Conservation (phyloP, 2,888 invertebrate species). For the Nudaria mundana region DNA sequence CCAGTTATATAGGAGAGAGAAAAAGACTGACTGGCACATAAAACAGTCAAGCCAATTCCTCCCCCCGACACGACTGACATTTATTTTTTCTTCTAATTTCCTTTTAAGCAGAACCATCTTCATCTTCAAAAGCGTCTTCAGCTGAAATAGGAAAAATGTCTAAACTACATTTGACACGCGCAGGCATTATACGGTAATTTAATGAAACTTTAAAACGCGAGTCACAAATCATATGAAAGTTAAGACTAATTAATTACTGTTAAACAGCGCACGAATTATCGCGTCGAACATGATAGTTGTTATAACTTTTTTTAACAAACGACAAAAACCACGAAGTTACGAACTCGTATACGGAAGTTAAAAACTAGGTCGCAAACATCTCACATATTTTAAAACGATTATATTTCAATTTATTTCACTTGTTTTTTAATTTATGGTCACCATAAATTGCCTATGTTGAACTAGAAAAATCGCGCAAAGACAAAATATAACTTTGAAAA, state of each 20-base stretch:
- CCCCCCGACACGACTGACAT: constrained; percentile 82
- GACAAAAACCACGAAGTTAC: constrained; percentile 46
- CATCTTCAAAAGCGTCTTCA: constrained; percentile 30
- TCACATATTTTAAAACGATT: constrained; percentile 41
- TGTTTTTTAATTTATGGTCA: constrained; percentile 40
- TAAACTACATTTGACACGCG: constrained; percentile 21
- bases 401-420: constrained; percentile 42
- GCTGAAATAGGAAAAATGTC: constrained; percentile 42
- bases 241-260: constrained; percentile 35
- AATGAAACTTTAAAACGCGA: constrained; percentile 30
- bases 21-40: constrained; percentile 86
- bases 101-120: too few species aligned
- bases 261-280: constrained; percentile 32
- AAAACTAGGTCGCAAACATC: constrained; percentile 69
- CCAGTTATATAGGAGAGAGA: constrained; percentile 87
- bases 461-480: constrained; percentile 31
- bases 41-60: constrained; percentile 84
- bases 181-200: constrained; percentile 12
- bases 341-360: constrained; percentile 66
- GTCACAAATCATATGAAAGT: constrained; percentile 48
- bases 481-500: constrained; percentile 42
- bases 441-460: constrained; percentile 37
- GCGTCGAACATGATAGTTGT: constrained; percentile 25
- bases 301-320: constrained; percentile 25
- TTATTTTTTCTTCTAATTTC: constrained; percentile 41